Conservation (phyloP, 2,797 vertebrate genomes). For the Rhadinocentrus ornatus region DNA sequence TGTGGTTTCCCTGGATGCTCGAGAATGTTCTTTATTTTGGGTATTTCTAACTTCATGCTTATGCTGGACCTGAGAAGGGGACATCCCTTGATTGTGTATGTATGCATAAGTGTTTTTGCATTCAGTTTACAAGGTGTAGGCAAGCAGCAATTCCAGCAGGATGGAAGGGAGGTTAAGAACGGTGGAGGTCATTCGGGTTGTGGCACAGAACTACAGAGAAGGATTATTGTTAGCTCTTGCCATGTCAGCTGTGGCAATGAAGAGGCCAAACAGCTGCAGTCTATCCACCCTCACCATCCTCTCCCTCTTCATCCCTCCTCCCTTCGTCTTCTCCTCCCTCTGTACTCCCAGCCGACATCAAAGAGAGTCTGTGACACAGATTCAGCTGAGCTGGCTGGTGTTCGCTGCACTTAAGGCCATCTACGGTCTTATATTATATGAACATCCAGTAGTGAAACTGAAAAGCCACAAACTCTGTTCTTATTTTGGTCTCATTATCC, state of each 20-base stretch:
- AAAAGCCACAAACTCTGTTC: conserved; percentile 57
- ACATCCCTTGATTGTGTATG: conserved; percentile 7
- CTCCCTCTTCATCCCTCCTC: conserved; percentile 25
- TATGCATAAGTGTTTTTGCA: conserved; percentile 17
- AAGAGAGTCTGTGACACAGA: conserved; percentile 72
- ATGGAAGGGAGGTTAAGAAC: conserved; percentile 3
- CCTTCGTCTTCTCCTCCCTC: conserved; percentile 38
- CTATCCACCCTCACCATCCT: conserved; percentile 44
- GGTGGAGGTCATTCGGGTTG: conserved; percentile 33
- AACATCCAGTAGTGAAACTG: conserved; percentile 60
- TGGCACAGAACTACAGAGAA: conserved; percentile 57
- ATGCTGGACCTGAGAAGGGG: not conserved
- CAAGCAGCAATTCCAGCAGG: conserved; percentile 17
- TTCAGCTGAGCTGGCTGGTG: conserved; percentile 57
- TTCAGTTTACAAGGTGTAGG: conserved; percentile 40
- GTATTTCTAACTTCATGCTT: not conserved
- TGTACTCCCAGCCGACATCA: conserved; percentile 61
- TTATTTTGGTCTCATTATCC: conserved; percentile 50
- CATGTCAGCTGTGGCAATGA: conserved; percentile 73
- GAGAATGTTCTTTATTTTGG: conserved; percentile 16
- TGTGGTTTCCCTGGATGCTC: not conserved
- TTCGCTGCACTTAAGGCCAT: conserved; percentile 52
- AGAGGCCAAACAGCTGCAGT: conserved; percentile 76
- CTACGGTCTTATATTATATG: conserved; percentile 62
- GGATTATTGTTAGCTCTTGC: conserved; percentile 65